Evolutionary conservation across 2,888 invertebrate species (phyloP).

Genomic region (Ariolimax columbianus): DNA sequence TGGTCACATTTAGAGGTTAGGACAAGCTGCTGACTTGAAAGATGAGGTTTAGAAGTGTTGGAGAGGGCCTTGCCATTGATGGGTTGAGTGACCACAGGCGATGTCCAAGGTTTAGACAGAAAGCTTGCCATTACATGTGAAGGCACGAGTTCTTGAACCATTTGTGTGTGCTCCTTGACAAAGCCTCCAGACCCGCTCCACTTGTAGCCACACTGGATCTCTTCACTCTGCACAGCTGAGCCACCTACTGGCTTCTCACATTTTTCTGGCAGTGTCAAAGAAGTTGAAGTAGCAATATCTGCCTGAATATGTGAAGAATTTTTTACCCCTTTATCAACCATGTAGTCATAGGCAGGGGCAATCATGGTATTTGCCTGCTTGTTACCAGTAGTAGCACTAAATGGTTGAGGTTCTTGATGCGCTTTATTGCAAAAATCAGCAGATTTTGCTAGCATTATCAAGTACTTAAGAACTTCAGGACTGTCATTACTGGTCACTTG

Average conservation of each 20-base stretch:
- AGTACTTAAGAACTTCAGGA: not conserved
- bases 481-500: not conserved
- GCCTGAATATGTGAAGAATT: conserved; percentile 17
- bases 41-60: not conserved
- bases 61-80: not conserved
- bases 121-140: conserved; percentile 42
- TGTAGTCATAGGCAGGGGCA: conserved; percentile 36
- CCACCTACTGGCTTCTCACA: not conserved
- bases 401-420: not conserved
- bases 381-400: not conserved
- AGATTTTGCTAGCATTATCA: conserved; percentile 17
- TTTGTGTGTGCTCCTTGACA: conserved; percentile 50
- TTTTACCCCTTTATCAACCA: conserved; percentile 3
- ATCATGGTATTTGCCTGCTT: conserved; percentile 29
- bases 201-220: conserved; percentile 52
- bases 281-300: conserved; percentile 26
- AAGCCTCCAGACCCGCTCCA: conserved; percentile 52
- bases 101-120: conserved; percentile 4
- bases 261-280: not conserved
- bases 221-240: conserved; percentile 1
- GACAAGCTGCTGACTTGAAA: not conserved
- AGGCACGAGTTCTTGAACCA: conserved; percentile 47
- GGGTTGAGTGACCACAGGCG: not conserved
- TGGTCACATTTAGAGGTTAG: not conserved
- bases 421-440: not conserved